Percentiles rank a stretch among this genome's conserved stretches.
Evolutionary conservation across 2,888 invertebrate genomes (phyloP).

Genomic region (Caenorhabditis parvicauda): DNA sequence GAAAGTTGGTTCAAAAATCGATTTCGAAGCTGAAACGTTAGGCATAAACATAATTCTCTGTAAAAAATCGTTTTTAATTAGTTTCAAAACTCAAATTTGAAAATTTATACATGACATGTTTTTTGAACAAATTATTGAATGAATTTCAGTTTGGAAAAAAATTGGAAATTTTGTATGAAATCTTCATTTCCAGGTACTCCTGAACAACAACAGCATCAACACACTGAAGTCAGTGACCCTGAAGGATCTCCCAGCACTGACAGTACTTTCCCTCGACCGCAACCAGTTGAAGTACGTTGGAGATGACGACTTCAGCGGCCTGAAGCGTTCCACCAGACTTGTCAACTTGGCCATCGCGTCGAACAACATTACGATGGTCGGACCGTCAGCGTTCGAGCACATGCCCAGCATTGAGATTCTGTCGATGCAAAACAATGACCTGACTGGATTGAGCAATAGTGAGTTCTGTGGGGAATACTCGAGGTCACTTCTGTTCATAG

Average conservation of each 20-base stretch:
- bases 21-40: too few species aligned
- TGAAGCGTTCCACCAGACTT: conserved; percentile 23
- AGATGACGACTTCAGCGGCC: conserved; percentile 46
- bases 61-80: too few species aligned
- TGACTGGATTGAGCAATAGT: conserved; percentile 16
- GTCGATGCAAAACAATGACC: conserved; percentile 38
- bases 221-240: conserved; percentile 31
- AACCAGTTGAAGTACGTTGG: conserved; percentile 40
- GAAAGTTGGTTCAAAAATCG: too few species aligned
- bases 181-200: too few species aligned
- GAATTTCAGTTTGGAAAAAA: too few species aligned
- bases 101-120: too few species aligned
- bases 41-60: too few species aligned
- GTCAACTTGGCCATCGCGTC: conserved; percentile 32
- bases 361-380: conserved; percentile 33
- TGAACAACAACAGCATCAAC: conserved; percentile 57
- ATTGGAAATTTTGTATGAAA: too few species aligned
- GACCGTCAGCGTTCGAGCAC: conserved; percentile 27
- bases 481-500: not conserved
- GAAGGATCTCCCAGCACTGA: conserved; percentile 42
- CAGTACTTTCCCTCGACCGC: conserved; percentile 44
- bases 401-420: conserved; percentile 22
- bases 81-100: too few species aligned
- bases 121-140: too few species aligned
- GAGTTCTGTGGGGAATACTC: not conserved